Evolutionary conservation across 2,113 vertebrate species (phyloP).

Genomic region (Martes martes): DNA sequence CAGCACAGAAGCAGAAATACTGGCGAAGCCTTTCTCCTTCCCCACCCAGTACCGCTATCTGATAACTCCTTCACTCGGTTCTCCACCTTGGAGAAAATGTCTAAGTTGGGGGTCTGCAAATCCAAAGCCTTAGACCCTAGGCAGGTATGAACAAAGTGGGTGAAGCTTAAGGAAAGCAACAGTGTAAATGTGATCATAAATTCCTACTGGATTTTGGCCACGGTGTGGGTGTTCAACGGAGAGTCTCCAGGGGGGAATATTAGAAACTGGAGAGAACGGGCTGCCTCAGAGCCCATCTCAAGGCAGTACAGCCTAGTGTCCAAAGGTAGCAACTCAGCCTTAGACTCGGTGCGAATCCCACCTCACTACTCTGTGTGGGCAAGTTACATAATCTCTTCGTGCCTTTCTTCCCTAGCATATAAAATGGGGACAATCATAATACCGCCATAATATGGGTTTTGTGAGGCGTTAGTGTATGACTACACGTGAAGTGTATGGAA

Average conservation of each 20-base stretch:
- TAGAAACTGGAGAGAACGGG: background rate
- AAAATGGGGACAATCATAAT: background rate
- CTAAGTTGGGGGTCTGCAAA: background rate
- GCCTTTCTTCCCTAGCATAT: background rate
- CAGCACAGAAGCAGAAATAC: background rate
- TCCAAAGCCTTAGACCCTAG: background rate
- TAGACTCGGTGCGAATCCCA: background rate
- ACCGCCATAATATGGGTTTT: background rate
- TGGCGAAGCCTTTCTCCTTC: background rate
- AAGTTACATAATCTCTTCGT: background rate
- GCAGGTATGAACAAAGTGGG: background rate
- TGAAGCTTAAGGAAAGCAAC: background rate
- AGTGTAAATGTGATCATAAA: background rate
- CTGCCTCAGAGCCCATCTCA: rapidly evolving
- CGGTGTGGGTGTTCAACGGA: background rate
- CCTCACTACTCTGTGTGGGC: background rate
- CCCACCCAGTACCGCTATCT: background rate
- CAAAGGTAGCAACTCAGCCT: background rate
- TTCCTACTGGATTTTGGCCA: background rate
- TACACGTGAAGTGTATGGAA: background rate
- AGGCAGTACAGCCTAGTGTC: rapidly evolving
- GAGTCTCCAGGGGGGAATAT: background rate
- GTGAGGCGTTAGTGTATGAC: background rate
- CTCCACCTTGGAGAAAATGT: background rate
- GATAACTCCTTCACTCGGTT: background rate